Base-by-base conservation (phyloP, 2,113 vertebrate genomes). In the Silurus glanis region DNA sequence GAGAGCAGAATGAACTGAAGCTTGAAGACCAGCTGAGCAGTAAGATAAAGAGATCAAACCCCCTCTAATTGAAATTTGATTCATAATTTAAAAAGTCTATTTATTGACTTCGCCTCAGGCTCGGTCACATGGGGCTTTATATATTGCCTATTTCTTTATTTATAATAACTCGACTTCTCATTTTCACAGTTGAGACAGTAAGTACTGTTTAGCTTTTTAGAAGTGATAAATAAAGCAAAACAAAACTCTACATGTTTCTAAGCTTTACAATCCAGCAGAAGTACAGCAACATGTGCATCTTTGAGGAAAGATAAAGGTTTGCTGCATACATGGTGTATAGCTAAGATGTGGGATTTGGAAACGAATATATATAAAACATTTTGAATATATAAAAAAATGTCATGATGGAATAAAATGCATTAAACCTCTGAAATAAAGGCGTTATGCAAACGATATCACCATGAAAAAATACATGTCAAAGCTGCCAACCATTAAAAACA, bases 1-100 rank as follows among this genome's bases (percentile, higher is more conserved):
- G 21, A 76, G 51, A 76, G 23, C 2, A 76, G 74, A 25, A 76
- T 55, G 49, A 55, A 16, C 49, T 76, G 49, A 49, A 55, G 74
- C 23, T 16, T 76, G 74, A 76, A 55, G 51, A 14, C 10, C 74
- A 55, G 23, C 12, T 53, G 51, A 14, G 74, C 23, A 55, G 51
- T 13, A 76, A 76, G 74, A 76, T 76, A 76, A 76, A 76, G 23
- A 76, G 51, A 76, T 76, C 23, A 55, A 76, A 76, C n/a, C 23
- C 37, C 23, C 23, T 76, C 49, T 76, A 76, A 76, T 76, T 76
- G 74, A 76, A 76, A 76, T 55, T 75, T 76, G 74, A 76, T 76
- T 55, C 25, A 6, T 25, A 76, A 76, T 76, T 76, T 55, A 55
- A 76, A 37, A 76, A 76, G 51, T 53, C 5, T 53, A 76, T 55